Percentiles rank a stretch among this genome's conserved stretches.
Evolutionary conservation across 2,113 vertebrate genomes (phyloP).

Genomic region (Pleuronectes platessa): DNA sequence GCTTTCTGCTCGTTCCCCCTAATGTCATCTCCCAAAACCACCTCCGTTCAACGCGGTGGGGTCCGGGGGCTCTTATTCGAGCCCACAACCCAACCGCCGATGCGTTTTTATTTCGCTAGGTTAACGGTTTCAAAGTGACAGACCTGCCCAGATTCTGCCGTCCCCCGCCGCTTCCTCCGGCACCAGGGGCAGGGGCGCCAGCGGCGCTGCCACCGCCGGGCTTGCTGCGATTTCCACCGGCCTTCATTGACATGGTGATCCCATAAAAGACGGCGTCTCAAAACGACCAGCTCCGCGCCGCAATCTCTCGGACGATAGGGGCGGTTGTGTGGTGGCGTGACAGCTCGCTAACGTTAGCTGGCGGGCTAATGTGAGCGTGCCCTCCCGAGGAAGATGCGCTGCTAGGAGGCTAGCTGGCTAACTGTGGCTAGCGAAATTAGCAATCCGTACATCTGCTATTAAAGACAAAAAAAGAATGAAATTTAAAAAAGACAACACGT

Average conservation of each 20-base stretch:
- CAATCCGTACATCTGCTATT: conserved; percentile 73
- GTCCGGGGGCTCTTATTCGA: not conserved
- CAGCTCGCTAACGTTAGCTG: conserved; percentile 61
- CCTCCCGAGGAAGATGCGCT: conserved; percentile 64
- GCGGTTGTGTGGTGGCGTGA: conserved; percentile 56
- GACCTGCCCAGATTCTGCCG: conserved; percentile 91
- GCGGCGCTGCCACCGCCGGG: conserved; percentile 82
- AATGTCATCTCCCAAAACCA: conserved; percentile 69
- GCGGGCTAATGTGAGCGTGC: conserved; percentile 72
- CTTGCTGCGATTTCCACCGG: conserved; percentile 87
- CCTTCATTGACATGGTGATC: conserved; percentile 92
- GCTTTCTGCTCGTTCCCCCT: conserved; percentile 37
- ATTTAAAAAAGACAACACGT: conserved; percentile 72
- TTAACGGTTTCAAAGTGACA: conserved; percentile 66
- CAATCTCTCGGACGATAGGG: conserved; percentile 46
- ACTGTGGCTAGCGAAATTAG: conserved; percentile 70
- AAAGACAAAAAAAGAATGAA: conserved; percentile 66
- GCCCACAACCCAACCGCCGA: rapidly evolving
- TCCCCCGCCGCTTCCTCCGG: conserved; percentile 84
- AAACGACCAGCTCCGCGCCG: conserved; percentile 67
- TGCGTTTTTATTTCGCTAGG: conserved; percentile 44
- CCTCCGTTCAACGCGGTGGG: not conserved
- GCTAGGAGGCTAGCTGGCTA: conserved; percentile 69
- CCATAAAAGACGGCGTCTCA: conserved; percentile 84
- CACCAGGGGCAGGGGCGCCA: conserved; percentile 81